Evolutionary conservation across 2,113 vertebrate species (phyloP), one percentile per base, ranked within the genome.

Genomic region (Periophthalmus modestus): DNA sequence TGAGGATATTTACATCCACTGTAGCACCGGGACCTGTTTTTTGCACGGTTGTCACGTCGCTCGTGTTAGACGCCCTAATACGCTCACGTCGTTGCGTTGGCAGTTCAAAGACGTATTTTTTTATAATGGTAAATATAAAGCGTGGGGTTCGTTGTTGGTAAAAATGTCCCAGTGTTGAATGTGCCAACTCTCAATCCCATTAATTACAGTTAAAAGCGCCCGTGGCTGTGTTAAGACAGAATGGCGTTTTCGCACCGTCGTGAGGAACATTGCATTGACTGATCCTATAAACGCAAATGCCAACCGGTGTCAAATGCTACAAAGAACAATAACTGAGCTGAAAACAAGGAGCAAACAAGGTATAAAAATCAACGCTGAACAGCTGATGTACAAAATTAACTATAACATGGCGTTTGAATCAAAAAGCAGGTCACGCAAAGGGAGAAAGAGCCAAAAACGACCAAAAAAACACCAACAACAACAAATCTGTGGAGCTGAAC

Each of bases 321-420:
- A 72, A 76, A 68, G 76, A 71, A 65, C 16, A 19, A 65, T 75
- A 71, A 73, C 5, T 73, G 46, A 75, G 34, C 66, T 34, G 18
- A 65, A 34, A 62, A 62, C 6, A 10, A 28, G 59, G 59, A 14
- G 11, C 43, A 39, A 39, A 80, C 76, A 79, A 73, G 15, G 68
- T 89, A 91, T 77, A 84, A 89, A 89, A 92, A 83, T 73, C 72
- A 80, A 82, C 70, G 79, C 69, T 76, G 69, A 79, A 62, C 61
- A 81, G 77, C 66, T 55, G 74, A 85, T 78, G 71, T 88, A 92
- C 81, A 93, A 91, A 89, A 89, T 75, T 61, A 86, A 82, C 67
- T 81, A 62, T 88, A 90, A 78, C 59, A 33, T 76, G 73, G 66
- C 78, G 71, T 74, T 82, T 71, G 76, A 23, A 48, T 48, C 50